A percentile compares a stretch with the other conserved stretches of the same genome.
Conservation (phyloP, 2,113 vertebrate species). For the Gobiocypris rarus region DNA sequence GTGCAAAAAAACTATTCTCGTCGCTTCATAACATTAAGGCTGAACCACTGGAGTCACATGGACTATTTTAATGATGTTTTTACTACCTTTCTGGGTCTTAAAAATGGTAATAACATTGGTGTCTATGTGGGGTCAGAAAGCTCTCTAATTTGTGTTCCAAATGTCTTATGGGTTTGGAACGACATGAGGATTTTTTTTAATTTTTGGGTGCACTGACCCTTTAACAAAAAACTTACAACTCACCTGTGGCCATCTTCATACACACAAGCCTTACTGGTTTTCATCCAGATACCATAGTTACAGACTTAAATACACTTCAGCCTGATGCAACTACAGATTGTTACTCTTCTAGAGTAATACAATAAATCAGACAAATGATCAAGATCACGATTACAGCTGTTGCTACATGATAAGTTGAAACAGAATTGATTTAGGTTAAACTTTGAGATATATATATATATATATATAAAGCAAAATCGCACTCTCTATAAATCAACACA, state of each 20-base stretch:
- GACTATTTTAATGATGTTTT: too few species aligned
- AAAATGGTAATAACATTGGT: too few species aligned
- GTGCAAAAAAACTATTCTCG: too few species aligned
- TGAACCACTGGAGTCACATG: too few species aligned
- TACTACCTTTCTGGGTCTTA: too few species aligned
- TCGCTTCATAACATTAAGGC: too few species aligned
- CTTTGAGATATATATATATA: too few species aligned
- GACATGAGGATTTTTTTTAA: too few species aligned
- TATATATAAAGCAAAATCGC: background rate
- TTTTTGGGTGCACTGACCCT: too few species aligned
- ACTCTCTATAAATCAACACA: background rate
- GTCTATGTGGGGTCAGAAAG: too few species aligned
- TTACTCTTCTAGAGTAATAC: background rate
- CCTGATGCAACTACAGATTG: background rate
- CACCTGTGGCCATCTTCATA: slow-evolving; percentile 44
- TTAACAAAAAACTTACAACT: slow-evolving; percentile 18
- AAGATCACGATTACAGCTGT: background rate
- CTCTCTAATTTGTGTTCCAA: too few species aligned
- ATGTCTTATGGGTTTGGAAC: too few species aligned
- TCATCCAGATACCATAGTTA: background rate
- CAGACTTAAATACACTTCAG: background rate
- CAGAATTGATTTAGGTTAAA: background rate
- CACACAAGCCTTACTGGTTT: background rate
- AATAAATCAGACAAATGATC: background rate
- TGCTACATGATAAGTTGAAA: background rate